These are phyloP conservation scores for Podabrus alpinus DNA, from an alignment of 2,888 invertebrate species.

Conservation along the genomic window DNA sequence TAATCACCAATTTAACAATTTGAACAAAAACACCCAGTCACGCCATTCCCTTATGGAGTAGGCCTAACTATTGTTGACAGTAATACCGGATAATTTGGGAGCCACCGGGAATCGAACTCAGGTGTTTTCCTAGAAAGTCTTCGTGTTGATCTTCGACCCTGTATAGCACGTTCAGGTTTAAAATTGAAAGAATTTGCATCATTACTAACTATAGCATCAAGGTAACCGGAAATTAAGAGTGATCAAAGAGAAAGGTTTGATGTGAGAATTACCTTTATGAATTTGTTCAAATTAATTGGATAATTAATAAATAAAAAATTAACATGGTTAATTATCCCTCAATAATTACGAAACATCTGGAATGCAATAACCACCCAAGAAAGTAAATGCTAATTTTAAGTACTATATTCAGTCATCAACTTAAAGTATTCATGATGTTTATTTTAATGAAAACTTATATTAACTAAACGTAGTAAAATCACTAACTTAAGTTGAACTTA, in stretches of 20 bases:
- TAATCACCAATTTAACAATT: background rate
- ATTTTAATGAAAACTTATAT: too few species aligned
- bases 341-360: background rate
- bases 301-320: background rate
- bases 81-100: background rate
- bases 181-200: background rate
- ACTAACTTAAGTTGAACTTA: too few species aligned
- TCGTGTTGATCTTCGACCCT: background rate
- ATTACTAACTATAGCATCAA: background rate
- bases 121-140: too few species aligned
- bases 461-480: too few species aligned
- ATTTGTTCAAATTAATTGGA: background rate
- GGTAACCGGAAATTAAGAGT: background rate
- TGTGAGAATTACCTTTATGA: background rate
- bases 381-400: background rate
- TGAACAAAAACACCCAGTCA: background rate
- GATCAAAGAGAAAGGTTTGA: background rate
- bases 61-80: background rate
- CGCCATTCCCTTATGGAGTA: background rate
- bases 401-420: background rate
- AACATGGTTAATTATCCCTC: background rate
- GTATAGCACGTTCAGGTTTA: background rate
- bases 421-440: background rate
- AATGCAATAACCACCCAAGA: background rate
- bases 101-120: background rate